Conservation (phyloP, 2,113 vertebrate genomes). For the Dicrurus megarhynchus region DNA sequence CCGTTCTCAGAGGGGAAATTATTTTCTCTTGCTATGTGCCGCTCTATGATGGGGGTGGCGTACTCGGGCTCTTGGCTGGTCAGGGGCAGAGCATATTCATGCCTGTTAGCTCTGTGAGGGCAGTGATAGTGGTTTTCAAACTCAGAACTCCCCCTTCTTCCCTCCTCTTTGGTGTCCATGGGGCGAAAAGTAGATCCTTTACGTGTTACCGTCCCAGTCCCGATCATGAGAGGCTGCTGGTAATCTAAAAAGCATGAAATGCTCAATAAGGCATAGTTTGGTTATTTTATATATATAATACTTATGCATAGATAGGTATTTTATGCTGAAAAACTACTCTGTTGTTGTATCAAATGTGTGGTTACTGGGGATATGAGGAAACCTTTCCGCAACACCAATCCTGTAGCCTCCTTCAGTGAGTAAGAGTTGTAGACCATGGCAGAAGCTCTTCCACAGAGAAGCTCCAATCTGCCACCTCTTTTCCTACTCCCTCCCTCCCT, state of each 20-base stretch:
- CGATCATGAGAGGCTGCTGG: conserved; percentile 84
- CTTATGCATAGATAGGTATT: not conserved
- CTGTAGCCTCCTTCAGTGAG: not conserved
- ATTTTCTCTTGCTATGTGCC: conserved; percentile 69
- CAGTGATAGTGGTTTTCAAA: conserved; percentile 74
- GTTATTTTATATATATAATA: not conserved
- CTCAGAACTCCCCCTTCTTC: conserved; percentile 26
- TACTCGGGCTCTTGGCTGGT: conserved; percentile 82
- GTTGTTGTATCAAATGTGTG: not conserved
- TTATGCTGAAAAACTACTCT: not conserved
- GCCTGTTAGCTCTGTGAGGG: conserved; percentile 65
- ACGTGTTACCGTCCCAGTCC: conserved; percentile 77
- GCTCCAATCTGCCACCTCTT: not conserved
- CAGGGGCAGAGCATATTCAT: conserved; percentile 84
- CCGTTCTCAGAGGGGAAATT: conserved; percentile 66
- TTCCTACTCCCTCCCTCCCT: not conserved
- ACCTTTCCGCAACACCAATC: rapidly evolving
- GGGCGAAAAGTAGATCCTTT: conserved; percentile 89
- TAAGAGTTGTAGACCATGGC: not conserved
- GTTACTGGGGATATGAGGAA: not conserved
- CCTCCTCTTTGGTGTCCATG: conserved; percentile 74
- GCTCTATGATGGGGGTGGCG: conserved; percentile 85
- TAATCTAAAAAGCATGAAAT: conserved; percentile 73
- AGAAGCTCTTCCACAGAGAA: not conserved
- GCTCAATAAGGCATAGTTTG: not conserved